Base-by-base conservation (phyloP, 2,888 invertebrate species). In the Leucophenga montana region DNA sequence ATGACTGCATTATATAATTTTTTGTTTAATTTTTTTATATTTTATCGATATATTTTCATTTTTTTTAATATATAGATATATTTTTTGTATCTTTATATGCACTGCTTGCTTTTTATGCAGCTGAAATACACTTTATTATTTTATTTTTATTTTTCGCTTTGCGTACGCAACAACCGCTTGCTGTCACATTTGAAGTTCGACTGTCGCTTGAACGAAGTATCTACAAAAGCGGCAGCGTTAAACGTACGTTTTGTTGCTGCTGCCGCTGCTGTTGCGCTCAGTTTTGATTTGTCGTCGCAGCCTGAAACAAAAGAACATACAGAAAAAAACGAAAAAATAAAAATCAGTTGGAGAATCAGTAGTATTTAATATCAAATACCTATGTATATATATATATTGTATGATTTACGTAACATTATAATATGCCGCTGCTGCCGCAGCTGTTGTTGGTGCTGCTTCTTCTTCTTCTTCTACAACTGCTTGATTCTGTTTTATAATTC, bases 241-340 rank as follows among this genome's bases (percentile, higher is more conserved):
- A 16, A 54, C 57, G 57, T 8, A 11, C 27, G 22, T 27, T 1
- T 22, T 56, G 20, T 6, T 22, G 56, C 11, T 56, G 59, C 33
- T 59, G 33, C 33, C 2, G 20, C 20, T 57, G 44, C 61, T 44
- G 18, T 39, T 39, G 5, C 18, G 33, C 59, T 59, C 59, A 8
- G n/a, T 39, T 61, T 18, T 39, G 39, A 44, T 18, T 33, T 20
- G 61, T 61, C 62, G 62, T n/a, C 62, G 16, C 18, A 16, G 78
- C 71, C 69, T 53, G 64, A 76, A 67, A 67, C 46, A 39, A 39
- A 67, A 69, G 46, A 56, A 61, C 33, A 61, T n/a, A n/a, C n/a
- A n/a, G n/a, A n/a, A n/a, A n/a, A n/a, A 44, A 62, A 8, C 18
- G 11, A 33, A 70, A 66, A 20, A 71, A 46, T 39, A 53, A 54